Conservation (phyloP, 1,140 invertebrate species). For the Oscheius sp. region DNA sequence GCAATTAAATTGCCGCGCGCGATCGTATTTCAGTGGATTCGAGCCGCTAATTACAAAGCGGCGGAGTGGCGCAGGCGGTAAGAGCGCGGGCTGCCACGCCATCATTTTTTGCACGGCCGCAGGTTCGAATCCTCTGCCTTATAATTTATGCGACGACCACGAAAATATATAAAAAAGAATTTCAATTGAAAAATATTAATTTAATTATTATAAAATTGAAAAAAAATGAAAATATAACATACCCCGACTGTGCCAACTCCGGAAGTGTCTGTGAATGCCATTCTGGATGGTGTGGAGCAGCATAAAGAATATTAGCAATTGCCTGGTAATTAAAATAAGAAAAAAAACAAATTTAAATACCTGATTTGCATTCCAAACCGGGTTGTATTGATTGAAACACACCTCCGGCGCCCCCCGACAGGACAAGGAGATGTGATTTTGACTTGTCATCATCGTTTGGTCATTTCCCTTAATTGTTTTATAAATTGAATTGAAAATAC, state of each 20-base stretch:
- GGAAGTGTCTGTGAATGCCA: neutral
- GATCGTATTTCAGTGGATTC: neutral
- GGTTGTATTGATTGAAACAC: neutral
- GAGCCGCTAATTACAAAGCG: neutral
- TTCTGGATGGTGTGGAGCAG: neutral
- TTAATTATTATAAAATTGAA: neutral
- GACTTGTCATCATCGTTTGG: neutral
- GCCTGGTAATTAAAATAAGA: neutral
- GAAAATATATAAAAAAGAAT: neutral
- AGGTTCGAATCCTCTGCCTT: too few relatives aligned
- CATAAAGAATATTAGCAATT: neutral
- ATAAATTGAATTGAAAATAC: neutral
- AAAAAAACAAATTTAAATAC: neutral
- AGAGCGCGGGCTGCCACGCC: too few relatives aligned
- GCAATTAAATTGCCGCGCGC: neutral
- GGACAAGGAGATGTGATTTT: neutral
- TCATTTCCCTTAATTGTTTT: neutral
- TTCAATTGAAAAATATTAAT: neutral
- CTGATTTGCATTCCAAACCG: neutral
- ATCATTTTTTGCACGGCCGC: too few relatives aligned
- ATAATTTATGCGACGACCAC: neutral
- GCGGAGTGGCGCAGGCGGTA: too few relatives aligned
- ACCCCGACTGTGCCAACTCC: neutral
- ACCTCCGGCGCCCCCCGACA: constrained; percentile 4
- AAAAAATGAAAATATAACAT: neutral